Percentiles rank a stretch among this genome's conserved stretches.
phyloP scores from a whole-genome alignment of 1,140 invertebrate species.

The Tetramorium simillimum region DNA sequence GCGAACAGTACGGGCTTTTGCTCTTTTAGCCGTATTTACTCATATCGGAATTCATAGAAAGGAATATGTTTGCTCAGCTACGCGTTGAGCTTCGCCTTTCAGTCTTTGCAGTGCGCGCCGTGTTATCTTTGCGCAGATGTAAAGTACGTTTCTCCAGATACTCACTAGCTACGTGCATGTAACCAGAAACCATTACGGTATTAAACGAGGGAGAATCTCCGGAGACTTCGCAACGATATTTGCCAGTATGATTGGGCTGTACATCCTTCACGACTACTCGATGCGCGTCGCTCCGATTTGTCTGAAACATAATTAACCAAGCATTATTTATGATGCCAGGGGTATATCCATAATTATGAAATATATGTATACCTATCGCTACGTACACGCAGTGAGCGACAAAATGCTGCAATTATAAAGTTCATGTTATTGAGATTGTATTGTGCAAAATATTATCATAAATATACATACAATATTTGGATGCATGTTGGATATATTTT shows the following conservation, averaged over 20 bases:
- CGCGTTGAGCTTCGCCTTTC: not conserved
- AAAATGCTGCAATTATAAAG: constrained; percentile 27
- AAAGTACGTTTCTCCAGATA: constrained; percentile 71
- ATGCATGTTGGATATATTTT: constrained; percentile 1
- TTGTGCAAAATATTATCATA: constrained; percentile 28
- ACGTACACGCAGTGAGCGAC: not conserved
- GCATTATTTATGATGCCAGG: not conserved
- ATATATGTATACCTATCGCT: not conserved
- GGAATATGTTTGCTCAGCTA: constrained; percentile 27
- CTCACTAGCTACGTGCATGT: constrained; percentile 91
- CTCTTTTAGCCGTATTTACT: constrained; percentile 1
- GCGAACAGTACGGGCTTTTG: not conserved
- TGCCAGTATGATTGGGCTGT: constrained; percentile 88
- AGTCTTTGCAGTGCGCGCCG: constrained; percentile 5
- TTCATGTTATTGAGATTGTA: constrained; percentile 14
- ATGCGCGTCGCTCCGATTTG: constrained; percentile 82
- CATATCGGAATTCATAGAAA: constrained; percentile 20
- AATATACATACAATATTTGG: constrained; percentile 21
- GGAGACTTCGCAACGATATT: constrained; percentile 91
- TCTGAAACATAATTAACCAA: constrained; percentile 74
- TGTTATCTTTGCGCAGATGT: constrained; percentile 31
- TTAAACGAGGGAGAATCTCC: constrained; percentile 90
- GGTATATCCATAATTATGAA: not conserved
- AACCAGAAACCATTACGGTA: constrained; percentile 87
- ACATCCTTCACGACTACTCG: constrained; percentile 89